phyloP scores from a whole-genome alignment of 2,797 vertebrate genomes.

The Lepus oiostolus region DNA sequence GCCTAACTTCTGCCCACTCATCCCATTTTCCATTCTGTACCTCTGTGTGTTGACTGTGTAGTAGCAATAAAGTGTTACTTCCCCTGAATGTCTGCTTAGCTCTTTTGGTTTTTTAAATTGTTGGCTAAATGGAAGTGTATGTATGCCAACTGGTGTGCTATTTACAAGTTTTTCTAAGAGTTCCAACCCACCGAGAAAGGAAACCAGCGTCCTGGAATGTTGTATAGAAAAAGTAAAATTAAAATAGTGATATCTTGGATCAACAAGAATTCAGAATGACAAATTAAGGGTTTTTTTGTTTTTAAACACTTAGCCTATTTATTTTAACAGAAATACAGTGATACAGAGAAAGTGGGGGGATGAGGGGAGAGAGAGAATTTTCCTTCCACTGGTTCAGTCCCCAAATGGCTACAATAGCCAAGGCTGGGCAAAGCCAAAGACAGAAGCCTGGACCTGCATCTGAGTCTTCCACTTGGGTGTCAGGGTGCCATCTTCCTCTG shows the following conservation, averaged over 20 bases:
- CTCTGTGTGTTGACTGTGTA: background rate
- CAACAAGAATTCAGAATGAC: background rate
- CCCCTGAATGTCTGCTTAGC: background rate
- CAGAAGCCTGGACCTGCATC: too few species aligned
- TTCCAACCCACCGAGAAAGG: background rate
- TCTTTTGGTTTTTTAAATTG: background rate
- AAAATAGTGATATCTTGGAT: background rate
- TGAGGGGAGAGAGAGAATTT: too few species aligned
- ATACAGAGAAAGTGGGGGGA: too few species aligned
- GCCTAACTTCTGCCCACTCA: background rate
- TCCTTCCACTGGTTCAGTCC: too few species aligned
- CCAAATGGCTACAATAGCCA: too few species aligned
- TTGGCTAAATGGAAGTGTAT: background rate
- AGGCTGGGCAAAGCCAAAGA: too few species aligned
- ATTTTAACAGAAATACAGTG: too few species aligned
- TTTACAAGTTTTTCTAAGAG: conserved; percentile 3
- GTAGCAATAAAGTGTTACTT: background rate
- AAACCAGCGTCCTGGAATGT: background rate
- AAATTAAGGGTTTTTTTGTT: background rate
- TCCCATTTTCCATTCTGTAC: background rate
- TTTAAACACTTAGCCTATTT: too few species aligned
- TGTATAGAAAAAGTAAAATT: background rate
- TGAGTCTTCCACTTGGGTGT: too few species aligned
- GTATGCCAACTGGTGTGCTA: background rate
- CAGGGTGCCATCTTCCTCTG: too few species aligned